Evolutionary conservation across 2,113 vertebrate species (phyloP).

Genomic region (Notothenia rossii): DNA sequence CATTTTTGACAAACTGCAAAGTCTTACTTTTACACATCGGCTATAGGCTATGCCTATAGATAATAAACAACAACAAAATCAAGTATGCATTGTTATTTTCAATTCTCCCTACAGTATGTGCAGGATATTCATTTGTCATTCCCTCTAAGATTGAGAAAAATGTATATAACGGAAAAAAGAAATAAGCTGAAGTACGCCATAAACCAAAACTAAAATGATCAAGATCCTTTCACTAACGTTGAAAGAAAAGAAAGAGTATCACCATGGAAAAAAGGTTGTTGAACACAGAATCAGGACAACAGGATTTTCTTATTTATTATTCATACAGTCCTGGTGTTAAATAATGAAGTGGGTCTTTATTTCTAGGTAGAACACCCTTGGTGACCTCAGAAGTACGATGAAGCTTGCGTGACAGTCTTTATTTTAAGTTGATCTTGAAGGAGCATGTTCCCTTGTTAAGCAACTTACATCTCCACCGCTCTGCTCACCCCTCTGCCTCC

Average conservation of each 20-base stretch:
- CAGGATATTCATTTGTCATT: neutral
- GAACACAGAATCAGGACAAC: constrained; percentile 21
- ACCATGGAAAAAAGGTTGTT: neutral
- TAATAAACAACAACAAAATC: neutral
- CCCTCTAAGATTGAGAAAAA: neutral
- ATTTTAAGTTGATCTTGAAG: constrained; percentile 4
- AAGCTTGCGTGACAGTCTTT: constrained; percentile 51
- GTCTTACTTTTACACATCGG: too few species aligned
- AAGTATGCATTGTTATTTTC: neutral
- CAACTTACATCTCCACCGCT: neutral
- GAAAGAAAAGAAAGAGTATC: neutral
- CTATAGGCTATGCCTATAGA: too few species aligned
- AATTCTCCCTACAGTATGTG: neutral
- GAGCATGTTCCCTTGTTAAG: constrained; percentile 3
- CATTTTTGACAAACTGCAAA: too few species aligned
- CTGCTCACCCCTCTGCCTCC: neutral
- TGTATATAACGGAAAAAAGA: neutral
- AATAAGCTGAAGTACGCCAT: neutral
- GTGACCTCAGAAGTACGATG: constrained; percentile 26
- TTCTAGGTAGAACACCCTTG: constrained; percentile 49
- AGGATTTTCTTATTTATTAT: constrained; percentile 39
- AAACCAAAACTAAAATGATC: neutral
- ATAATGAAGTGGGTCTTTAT: constrained; percentile 57
- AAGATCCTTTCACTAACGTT: neutral
- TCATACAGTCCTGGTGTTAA: constrained; percentile 40